Percentiles rank a stretch among this genome's conserved stretches.
phyloP scores from a whole-genome alignment of 2,797 vertebrate species.

The Molossus molossus region DNA sequence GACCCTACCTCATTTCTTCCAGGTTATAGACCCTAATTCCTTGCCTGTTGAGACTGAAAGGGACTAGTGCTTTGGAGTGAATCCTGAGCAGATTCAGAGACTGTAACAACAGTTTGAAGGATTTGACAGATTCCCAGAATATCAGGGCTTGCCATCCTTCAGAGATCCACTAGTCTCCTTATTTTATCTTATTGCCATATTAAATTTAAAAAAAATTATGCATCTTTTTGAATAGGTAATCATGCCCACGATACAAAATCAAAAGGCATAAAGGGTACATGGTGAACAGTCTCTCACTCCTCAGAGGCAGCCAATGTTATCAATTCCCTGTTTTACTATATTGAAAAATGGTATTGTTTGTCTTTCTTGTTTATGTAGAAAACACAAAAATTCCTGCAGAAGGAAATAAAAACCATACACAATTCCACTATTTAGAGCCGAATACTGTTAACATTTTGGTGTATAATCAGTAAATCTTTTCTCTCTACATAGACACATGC shows the following conservation, averaged over 20 bases:
- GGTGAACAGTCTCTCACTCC: neutral
- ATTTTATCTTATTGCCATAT: constrained; percentile 77
- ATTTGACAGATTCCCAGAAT: constrained; percentile 58
- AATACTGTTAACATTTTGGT: constrained; percentile 49
- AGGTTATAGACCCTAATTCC: constrained; percentile 63
- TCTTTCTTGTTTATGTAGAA: constrained; percentile 73
- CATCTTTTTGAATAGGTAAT: constrained; percentile 68
- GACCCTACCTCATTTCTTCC: constrained; percentile 80
- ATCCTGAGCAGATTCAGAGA: constrained; percentile 35
- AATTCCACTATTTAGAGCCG: constrained; percentile 41
- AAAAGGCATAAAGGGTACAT: constrained; percentile 50
- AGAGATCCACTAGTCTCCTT: constrained; percentile 40
- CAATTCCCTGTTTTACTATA: constrained; percentile 47
- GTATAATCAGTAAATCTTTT: constrained; percentile 42
- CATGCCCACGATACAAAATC: constrained; percentile 62
- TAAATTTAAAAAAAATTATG: constrained; percentile 65
- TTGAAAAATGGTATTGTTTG: constrained; percentile 69
- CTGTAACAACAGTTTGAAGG: neutral
- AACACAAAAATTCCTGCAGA: constrained; percentile 73
- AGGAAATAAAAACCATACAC: constrained; percentile 72
- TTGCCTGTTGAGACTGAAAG: constrained; percentile 63
- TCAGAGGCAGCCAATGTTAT: constrained; percentile 47
- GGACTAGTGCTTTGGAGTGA: neutral
- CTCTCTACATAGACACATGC: neutral
- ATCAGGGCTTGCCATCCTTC: constrained; percentile 11